A percentile compares a stretch with the other conserved stretches of the same genome.
These are phyloP conservation scores for Coilia nasus DNA, from an alignment of 2,797 vertebrate genomes.

Conservation along the genomic window DNA sequence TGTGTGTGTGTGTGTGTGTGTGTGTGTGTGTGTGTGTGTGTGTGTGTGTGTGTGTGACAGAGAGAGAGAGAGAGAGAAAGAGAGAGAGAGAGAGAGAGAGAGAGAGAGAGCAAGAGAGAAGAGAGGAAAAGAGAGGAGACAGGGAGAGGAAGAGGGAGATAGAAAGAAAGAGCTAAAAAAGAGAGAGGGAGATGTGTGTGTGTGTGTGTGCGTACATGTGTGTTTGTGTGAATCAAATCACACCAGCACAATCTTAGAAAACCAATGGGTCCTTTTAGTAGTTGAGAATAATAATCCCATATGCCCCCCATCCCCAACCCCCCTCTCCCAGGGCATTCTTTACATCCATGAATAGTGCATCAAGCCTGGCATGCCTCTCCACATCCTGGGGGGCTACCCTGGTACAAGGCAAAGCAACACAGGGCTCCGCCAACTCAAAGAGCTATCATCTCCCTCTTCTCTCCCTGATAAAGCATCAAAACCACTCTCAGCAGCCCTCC, in stretches of 20 bases:
- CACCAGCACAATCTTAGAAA: conserved; percentile 34
- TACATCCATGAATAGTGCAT: conserved; percentile 72
- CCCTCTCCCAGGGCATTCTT: conserved; percentile 63
- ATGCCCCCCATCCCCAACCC: conserved; percentile 65
- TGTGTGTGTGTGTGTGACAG: too few relatives aligned
- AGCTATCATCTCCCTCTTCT: conserved; percentile 62
- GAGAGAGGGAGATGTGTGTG: too few relatives aligned
- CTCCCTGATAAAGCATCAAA: conserved; percentile 60
- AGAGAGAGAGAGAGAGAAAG: too few relatives aligned
- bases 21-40: not conserved
- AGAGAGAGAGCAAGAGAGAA: not conserved
- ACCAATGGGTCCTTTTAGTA: conserved; percentile 68
- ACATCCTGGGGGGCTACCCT: conserved; percentile 52
- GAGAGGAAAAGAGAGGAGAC: not conserved
- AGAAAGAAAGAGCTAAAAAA: too few relatives aligned
- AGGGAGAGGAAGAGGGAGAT: too few relatives aligned
- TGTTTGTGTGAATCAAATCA: conserved; percentile 19
- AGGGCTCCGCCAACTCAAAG: conserved; percentile 54
- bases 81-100: too few relatives aligned
- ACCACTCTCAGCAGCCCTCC: not conserved
- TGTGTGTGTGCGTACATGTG: too few relatives aligned
- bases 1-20: conserved; percentile 3
- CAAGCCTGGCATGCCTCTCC: conserved; percentile 59
- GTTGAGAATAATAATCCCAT: conserved; percentile 63
- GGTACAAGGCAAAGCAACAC: conserved; percentile 38